A percentile compares a stretch with the other conserved stretches of the same genome.
These are phyloP conservation scores for Monopterus albus DNA, from an alignment of 2,113 vertebrate species.

Conservation along the genomic window DNA sequence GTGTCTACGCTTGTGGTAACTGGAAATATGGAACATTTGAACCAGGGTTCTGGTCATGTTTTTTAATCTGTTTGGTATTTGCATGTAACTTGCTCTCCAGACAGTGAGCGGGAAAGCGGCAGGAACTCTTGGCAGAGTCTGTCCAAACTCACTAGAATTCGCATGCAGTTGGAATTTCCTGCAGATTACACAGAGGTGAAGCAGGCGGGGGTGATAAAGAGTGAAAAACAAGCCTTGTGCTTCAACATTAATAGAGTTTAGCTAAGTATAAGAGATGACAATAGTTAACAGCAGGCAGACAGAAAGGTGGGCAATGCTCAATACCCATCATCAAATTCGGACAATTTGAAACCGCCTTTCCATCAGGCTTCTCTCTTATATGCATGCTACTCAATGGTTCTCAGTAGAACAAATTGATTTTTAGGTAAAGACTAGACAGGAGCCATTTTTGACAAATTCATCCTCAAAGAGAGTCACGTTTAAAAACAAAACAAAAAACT, in stretches of 20 bases:
- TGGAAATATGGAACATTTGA: conserved; percentile 47
- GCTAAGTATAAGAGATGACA: conserved; percentile 32
- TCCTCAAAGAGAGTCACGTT: conserved; percentile 20
- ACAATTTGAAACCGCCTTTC: not conserved
- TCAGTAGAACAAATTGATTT: conserved; percentile 33
- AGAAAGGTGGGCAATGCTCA: not conserved
- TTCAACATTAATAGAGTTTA: conserved; percentile 56
- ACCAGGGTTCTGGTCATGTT: conserved; percentile 40
- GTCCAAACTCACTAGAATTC: conserved; percentile 73
- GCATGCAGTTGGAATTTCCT: conserved; percentile 82
- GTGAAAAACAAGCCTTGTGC: conserved; percentile 65
- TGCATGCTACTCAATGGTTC: not conserved
- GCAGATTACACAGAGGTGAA: conserved; percentile 77
- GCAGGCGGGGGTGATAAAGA: conserved; percentile 64
- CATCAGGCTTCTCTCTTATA: not conserved
- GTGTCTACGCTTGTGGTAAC: conserved; percentile 49
- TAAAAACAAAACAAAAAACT: not conserved
- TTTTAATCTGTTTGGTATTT: conserved; percentile 28
- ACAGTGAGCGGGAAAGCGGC: conserved; percentile 66
- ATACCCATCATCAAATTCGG: conserved; percentile 17
- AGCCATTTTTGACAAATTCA: conserved; percentile 9
- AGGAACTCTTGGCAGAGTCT: conserved; percentile 65
- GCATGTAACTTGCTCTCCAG: conserved; percentile 16
- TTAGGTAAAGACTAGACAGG: conserved; percentile 14
- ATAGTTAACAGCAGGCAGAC: conserved; percentile 1